Conservation (phyloP, 1,140 invertebrate genomes). For the Ooceraea biroi region DNA sequence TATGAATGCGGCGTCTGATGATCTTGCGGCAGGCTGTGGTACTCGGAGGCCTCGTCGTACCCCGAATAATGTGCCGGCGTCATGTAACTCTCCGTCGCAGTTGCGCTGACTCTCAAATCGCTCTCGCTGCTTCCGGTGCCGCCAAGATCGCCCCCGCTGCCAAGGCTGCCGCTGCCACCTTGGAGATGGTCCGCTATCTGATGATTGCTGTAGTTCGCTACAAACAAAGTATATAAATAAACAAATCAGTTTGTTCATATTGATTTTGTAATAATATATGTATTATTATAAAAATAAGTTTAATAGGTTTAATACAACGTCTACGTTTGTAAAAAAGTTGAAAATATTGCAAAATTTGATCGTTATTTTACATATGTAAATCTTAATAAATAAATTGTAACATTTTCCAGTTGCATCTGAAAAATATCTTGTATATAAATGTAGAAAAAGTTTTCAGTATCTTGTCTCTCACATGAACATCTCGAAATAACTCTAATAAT, state of each 20-base stretch:
- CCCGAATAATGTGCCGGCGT: constrained; percentile 86
- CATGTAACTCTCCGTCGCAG: constrained; percentile 82
- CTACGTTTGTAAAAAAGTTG: not conserved
- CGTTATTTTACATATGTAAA: not conserved
- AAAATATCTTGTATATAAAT: not conserved
- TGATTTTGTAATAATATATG: not conserved
- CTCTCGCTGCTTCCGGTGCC: constrained; percentile 79
- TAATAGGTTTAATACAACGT: not conserved
- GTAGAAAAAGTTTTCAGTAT: not conserved
- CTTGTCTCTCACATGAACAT: too few species aligned
- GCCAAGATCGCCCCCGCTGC: constrained; percentile 73
- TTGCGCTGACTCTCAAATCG: constrained; percentile 79
- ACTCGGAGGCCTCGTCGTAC: constrained; percentile 90
- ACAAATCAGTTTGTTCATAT: not conserved
- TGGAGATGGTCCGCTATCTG: constrained; percentile 84
- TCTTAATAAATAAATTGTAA: not conserved
- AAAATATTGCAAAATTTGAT: not conserved
- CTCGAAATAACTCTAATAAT: too few species aligned
- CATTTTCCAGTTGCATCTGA: not conserved
- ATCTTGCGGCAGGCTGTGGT: constrained; percentile 89
- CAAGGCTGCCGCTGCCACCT: constrained; percentile 79
- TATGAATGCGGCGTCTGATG: constrained; percentile 87
- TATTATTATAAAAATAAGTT: not conserved
- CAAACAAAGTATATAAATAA: not conserved
- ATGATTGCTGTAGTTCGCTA: constrained; percentile 87